phyloP scores from a whole-genome alignment of 2,888 invertebrate species.

The Tigriopus californicus region DNA sequence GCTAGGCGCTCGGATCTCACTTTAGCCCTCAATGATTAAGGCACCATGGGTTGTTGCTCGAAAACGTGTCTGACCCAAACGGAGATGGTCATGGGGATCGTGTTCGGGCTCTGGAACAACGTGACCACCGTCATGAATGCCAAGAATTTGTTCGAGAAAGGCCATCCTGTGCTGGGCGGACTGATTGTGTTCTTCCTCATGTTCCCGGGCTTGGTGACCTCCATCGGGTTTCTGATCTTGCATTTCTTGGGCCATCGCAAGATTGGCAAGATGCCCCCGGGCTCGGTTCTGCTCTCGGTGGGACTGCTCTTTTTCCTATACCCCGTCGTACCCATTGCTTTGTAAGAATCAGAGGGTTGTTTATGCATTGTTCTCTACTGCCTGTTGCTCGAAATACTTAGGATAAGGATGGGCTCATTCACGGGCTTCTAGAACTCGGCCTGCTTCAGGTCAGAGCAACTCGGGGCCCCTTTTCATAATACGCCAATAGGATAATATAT shows the following conservation, averaged over 20 bases:
- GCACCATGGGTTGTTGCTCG: neutral
- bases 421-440: no score
- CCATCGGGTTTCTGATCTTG: neutral
- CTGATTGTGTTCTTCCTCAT: slow-evolving; percentile 8
- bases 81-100: neutral
- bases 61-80: neutral
- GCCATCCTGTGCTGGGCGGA: neutral
- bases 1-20: no score
- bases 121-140: slow-evolving; percentile 3
- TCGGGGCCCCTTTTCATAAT: no score
- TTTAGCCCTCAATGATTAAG: no score
- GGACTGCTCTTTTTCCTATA: neutral
- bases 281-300: neutral
- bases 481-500: no score
- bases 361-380: no score
- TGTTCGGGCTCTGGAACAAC: slow-evolving; percentile 10
- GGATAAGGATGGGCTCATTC: no score
- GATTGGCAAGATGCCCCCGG: neutral
- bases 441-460: no score
- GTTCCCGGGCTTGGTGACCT: slow-evolving; percentile 12
- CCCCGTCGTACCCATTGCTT: neutral
- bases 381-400: no score
- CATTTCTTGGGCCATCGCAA: neutral
- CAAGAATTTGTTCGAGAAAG: neutral
- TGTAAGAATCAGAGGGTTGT: no score